Evolutionary conservation across 2,113 vertebrate species (phyloP).

Genomic region (Syngnathus floridae): DNA sequence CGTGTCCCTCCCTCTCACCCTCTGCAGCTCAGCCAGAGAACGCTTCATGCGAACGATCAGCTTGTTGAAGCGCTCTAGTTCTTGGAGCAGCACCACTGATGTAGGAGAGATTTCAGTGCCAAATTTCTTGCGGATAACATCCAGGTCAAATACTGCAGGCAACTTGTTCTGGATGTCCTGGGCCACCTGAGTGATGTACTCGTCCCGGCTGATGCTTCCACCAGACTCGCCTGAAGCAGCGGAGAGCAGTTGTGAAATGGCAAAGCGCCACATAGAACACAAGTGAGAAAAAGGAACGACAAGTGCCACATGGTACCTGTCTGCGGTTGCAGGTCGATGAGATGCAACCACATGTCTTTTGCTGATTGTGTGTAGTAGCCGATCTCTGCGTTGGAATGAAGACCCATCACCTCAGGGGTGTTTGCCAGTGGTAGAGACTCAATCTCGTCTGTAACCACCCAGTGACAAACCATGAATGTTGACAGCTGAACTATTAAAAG

Average conservation of each 20-base stretch:
- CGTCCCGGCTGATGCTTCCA: constrained; percentile 78
- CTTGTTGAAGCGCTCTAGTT: constrained; percentile 87
- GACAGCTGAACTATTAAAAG: background rate
- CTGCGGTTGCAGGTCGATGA: constrained; percentile 90
- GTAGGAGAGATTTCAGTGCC: constrained; percentile 74
- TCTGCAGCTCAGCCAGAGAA: constrained; percentile 39
- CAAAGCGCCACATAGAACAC: background rate
- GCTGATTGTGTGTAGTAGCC: constrained; percentile 86
- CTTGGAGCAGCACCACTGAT: constrained; percentile 87
- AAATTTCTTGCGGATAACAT: constrained; percentile 74
- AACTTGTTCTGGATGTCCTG: constrained; percentile 87
- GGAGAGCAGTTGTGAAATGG: background rate
- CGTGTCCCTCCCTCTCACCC: constrained; percentile 60
- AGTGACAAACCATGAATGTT: constrained; percentile 9
- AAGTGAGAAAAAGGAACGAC: background rate
- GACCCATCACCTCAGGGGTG: constrained; percentile 83
- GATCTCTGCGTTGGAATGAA: constrained; percentile 90
- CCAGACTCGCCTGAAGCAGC: constrained; percentile 75
- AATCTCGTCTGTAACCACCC: constrained; percentile 75
- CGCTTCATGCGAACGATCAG: constrained; percentile 78
- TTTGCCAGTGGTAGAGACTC: constrained; percentile 83
- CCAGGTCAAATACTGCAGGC: constrained; percentile 78
- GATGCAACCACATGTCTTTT: constrained; percentile 81
- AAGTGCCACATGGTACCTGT: constrained; percentile 69
- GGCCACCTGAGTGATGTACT: constrained; percentile 82